phyloP scores from a whole-genome alignment of 2,797 vertebrate genomes.

The Leptatherina wallacei region DNA sequence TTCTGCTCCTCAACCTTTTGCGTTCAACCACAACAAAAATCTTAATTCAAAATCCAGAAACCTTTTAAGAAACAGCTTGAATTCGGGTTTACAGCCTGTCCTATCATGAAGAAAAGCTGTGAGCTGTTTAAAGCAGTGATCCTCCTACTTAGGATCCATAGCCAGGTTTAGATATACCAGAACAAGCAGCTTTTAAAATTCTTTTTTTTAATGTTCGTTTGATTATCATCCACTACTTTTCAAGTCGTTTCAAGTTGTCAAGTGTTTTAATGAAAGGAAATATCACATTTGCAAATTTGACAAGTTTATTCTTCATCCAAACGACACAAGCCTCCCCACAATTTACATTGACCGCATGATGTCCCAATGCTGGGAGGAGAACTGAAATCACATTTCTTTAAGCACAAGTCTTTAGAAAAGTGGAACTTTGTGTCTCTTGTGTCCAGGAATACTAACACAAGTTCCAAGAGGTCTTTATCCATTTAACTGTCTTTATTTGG shows the following conservation, averaged over 20 bases:
- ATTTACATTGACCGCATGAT: no score
- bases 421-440: constrained; percentile 18
- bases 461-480: constrained; percentile 35
- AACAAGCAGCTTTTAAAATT: no score
- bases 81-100: no score
- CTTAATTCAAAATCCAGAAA: not conserved
- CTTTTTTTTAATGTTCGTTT: no score
- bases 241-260: not conserved
- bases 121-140: not conserved
- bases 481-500: constrained; percentile 42
- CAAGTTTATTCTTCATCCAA: no score
- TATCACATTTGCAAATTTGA: no score
- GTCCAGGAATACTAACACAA: constrained; percentile 22
- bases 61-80: not conserved
- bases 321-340: no score
- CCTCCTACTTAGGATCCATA: not conserved
- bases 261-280: not conserved
- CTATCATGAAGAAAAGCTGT: no score
- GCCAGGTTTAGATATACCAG: not conserved
- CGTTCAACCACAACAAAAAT: not conserved
- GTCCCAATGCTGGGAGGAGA: no score
- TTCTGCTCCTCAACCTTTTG: not conserved
- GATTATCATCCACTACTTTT: not conserved
- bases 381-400: no score
- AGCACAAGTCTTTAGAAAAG: no score